Evolutionary conservation across 1,140 invertebrate genomes (phyloP), one percentile per base, ranked within the genome.

Genomic region (Solen grandis): DNA sequence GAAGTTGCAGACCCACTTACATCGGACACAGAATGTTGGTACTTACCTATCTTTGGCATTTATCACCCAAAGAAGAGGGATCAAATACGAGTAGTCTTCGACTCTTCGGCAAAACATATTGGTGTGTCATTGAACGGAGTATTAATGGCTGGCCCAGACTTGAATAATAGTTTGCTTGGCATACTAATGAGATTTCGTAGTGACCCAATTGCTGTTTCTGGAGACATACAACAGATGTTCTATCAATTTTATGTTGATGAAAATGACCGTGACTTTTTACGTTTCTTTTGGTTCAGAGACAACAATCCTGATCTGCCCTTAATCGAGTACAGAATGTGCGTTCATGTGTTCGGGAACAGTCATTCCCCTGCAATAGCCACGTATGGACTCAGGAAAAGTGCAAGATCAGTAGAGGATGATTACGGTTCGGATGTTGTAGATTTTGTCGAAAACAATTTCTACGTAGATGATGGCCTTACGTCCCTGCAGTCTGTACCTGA

Each of bases 271-370:
- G 55, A 82, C 50, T 68, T 76, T 19, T 63, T 82, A 5, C 14
- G 80, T 33, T 82, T 76, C 41, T 10, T 76, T 4, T 82, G 70
- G 72, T 82, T 33, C 41, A 25, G 10, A 19, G 46, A 70, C 36
- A 80, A 80, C 35, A 29, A 68, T 29, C 62, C 22, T 5, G 13
- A 60, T 5, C 31, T 1, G 8, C 14, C 22, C 13, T 14, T 55
- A 5, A 36, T 73, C 46, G 81, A 83, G 27, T 85, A 73, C 38
- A 16, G 75, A 8, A 85, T 85, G 84, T 54, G 41, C 25, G 75
- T 73, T 13, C 81, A 83, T 73, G 62, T 83, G 0, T 85, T 85
- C 73, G 84, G 84, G 10, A 69, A 66, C 33, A 83, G 33, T 25
- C 41, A 66, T 10, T 73, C 74, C 8, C 84, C 84, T n/a, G 75